These are phyloP conservation scores for Corydoras sp. DNA, from an alignment of 2,113 vertebrate species.

Conservation along the genomic window DNA sequence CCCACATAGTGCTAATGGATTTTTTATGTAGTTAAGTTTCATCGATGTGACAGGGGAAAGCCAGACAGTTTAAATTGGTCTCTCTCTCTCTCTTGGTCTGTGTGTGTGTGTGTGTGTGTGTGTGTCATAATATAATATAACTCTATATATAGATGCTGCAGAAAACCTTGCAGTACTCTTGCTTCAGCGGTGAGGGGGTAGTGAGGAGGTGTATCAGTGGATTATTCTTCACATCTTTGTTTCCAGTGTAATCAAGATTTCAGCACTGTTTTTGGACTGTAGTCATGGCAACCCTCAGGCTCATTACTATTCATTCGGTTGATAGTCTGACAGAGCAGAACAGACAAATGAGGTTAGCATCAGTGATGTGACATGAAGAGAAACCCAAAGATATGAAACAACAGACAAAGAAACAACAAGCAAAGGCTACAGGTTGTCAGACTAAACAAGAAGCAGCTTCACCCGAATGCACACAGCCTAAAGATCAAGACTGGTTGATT, in stretches of 20 bases:
- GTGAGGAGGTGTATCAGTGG: slow-evolving; percentile 19
- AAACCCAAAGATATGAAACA: no score
- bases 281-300: slow-evolving; percentile 10
- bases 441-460: no score
- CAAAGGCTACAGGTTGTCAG: no score
- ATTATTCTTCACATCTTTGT: not conserved
- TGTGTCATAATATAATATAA: slow-evolving; percentile 12
- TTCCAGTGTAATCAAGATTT: slow-evolving; percentile 5
- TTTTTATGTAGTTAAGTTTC: slow-evolving; percentile 24
- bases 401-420: no score
- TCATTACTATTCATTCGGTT: not conserved
- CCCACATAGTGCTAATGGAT: slow-evolving; percentile 19
- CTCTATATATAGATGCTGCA: slow-evolving; percentile 21
- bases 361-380: not conserved
- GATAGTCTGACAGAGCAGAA: not conserved
- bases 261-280: slow-evolving; percentile 25
- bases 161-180: not conserved
- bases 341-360: not conserved
- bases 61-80: not conserved
- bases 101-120: slow-evolving; percentile 13
- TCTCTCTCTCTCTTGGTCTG: not conserved
- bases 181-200: slow-evolving; percentile 4
- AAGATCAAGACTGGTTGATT: no score
- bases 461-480: no score
- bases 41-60: not conserved